Evolutionary conservation across 1,140 invertebrate species (phyloP).

Genomic region (Drosophila murphyi): DNA sequence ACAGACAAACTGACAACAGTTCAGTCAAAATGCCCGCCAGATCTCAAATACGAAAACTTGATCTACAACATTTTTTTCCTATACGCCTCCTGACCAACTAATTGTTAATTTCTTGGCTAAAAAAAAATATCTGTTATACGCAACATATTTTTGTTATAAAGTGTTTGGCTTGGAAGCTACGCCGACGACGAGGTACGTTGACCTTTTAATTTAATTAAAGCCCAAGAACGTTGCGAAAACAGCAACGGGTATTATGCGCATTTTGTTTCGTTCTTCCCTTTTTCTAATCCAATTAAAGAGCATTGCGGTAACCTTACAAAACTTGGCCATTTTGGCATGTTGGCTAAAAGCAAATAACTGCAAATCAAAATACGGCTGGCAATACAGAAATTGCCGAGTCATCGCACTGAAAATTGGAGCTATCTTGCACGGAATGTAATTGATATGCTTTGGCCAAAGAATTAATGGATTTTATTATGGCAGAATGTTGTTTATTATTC

Average conservation of each 20-base stretch:
- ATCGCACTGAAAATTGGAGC: background rate
- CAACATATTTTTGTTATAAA: conserved; percentile 8
- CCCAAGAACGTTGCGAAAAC: conserved; percentile 47
- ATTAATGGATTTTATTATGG: conserved; percentile 6
- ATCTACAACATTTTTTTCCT: conserved; percentile 58
- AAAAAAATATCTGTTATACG: conserved; percentile 38
- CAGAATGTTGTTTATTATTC: background rate
- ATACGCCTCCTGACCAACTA: conserved; percentile 48
- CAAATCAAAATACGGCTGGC: conserved; percentile 44
- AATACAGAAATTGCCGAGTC: conserved; percentile 26
- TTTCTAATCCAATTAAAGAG: conserved; percentile 62
- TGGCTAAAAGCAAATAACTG: conserved; percentile 36
- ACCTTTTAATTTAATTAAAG: conserved; percentile 65
- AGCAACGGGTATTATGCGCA: conserved; percentile 60
- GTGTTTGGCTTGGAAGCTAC: conserved; percentile 23
- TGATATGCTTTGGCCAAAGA: conserved; percentile 11
- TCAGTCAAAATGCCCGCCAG: conserved; percentile 28
- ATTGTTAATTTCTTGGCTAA: conserved; percentile 51
- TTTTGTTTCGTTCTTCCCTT: conserved; percentile 49
- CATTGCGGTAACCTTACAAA: conserved; percentile 54
- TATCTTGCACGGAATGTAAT: conserved; percentile 5
- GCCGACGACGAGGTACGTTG: conserved; percentile 39
- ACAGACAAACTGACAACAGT: conserved; percentile 6
- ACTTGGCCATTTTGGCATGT: conserved; percentile 9
- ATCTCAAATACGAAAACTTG: conserved; percentile 55